These are phyloP conservation scores for Cacatua alba DNA, from an alignment of 2,113 vertebrate species.

Conservation along the genomic window DNA sequence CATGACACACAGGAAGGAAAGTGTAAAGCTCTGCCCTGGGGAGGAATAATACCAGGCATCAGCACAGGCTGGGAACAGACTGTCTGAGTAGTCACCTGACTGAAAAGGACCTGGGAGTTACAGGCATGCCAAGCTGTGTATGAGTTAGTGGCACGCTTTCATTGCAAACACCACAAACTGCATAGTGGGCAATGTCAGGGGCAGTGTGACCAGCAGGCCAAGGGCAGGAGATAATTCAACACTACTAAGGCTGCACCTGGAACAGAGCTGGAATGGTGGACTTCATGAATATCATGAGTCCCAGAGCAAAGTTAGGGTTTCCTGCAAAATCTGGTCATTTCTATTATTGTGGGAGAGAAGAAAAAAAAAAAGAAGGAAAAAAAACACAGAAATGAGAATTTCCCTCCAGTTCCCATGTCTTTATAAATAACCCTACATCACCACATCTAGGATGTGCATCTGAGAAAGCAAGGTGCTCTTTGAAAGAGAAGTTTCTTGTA, in stretches of 20 bases:
- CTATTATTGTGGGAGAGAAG: rapidly evolving
- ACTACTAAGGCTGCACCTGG: not conserved
- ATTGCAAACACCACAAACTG: not conserved
- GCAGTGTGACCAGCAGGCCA: not conserved
- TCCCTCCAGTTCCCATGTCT: not conserved
- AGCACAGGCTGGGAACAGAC: no score
- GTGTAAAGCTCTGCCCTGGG: no score
- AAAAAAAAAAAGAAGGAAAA: not conserved
- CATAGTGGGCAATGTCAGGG: not conserved
- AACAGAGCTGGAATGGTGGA: not conserved
- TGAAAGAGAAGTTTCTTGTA: not conserved
- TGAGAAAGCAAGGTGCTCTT: not conserved
- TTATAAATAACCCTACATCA: not conserved
- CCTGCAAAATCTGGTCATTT: not conserved
- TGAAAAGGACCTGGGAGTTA: not conserved
- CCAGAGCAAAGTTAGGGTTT: not conserved
- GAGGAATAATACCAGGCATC: no score
- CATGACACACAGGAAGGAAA: no score
- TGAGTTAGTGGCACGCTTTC: not conserved
- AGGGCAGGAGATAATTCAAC: not conserved
- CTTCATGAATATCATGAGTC: not conserved
- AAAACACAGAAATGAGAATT: not conserved
- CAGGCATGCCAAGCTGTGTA: not conserved
- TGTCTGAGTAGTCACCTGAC: rapidly evolving
- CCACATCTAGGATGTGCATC: not conserved